Evolutionary conservation across 35 echinoderm and acorn worm species (phyloP), one percentile per base, ranked within the genome.

Genomic region (Ophiothrix spiculata): DNA sequence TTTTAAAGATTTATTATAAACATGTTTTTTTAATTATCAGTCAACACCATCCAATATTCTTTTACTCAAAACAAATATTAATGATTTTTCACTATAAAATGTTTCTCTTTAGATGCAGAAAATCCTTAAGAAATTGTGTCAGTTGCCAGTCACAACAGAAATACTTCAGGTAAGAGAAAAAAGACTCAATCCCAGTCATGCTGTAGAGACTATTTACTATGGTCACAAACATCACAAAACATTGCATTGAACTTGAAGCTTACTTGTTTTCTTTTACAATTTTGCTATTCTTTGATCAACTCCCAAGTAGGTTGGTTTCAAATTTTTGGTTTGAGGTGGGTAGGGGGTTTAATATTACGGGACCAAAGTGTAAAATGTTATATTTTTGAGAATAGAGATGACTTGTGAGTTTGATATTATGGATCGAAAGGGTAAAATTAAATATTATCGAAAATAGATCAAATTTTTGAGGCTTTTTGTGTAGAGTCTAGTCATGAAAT

Each of bases 81-180:
- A 19, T 49, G 19, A 49, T 6, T 19, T 49, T 19, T 49, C 19
- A 19, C 19, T 19, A 49, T 49, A 19, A 49, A 10, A 49, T 82
- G 2, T 75, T 75, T 31, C 23, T 73, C 28, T 40, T 35, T 56
- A 89, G 87, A 83, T 89, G 31, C 36, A 82, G 39, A 64, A 63
- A 39, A 89, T 89, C 41, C 39, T 89, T 16, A 46, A 83, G 34
- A 81, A 56, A 40, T 35, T 89, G 37, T 37, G 41, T 31, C 36
- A 38, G 34, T 34, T 89, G 39, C 87, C 87, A 31, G 81, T 89
- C 33, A 75, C 87, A 74, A 74, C 83, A 11, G 79, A 64, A 39
- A 78, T 89, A 39, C n/a, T 89, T 1, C 79, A 81, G 79, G 87
- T 89, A 81, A 73, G 80, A 39, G 15, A 36, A 16, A 64, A 35